Conservation (phyloP, 1,140 invertebrate genomes). For the Cecropterus lyciades region DNA sequence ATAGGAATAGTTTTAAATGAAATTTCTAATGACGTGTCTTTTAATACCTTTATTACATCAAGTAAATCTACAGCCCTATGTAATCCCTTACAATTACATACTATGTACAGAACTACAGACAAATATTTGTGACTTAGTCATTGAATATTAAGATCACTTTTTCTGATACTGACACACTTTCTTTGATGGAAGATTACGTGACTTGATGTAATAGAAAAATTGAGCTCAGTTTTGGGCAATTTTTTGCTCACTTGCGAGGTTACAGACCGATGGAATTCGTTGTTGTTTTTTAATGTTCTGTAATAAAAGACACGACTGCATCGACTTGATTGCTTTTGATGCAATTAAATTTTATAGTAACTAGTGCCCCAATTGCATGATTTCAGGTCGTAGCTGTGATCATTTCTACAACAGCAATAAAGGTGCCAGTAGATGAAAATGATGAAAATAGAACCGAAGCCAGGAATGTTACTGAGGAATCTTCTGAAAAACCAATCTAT, state of each 20-base stretch:
- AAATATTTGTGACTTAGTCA: slow-evolving; percentile 1
- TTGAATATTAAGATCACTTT: slow-evolving; percentile 40
- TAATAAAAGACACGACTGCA: slow-evolving; percentile 9
- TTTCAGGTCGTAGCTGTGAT: slow-evolving; percentile 54
- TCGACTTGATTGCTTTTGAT: slow-evolving; percentile 7
- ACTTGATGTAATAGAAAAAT: slow-evolving; percentile 59
- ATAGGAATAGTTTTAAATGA: no score
- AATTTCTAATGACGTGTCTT: no score
- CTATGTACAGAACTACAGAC: no score
- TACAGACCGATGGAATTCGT: slow-evolving; percentile 16
- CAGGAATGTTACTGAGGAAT: slow-evolving; percentile 24
- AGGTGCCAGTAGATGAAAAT: slow-evolving; percentile 57
- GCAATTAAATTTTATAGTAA: slow-evolving; percentile 5
- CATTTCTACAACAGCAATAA: slow-evolving; percentile 53
- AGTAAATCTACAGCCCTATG: no score
- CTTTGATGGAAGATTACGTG: slow-evolving; percentile 61
- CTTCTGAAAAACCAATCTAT: slow-evolving; percentile 50
- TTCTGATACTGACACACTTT: slow-evolving; percentile 67
- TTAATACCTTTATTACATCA: no score
- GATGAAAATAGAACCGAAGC: slow-evolving; percentile 45
- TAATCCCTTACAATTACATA: no score
- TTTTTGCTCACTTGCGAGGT: slow-evolving; percentile 26
- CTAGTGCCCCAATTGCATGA: slow-evolving; percentile 9
- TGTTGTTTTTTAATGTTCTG: slow-evolving; percentile 27
- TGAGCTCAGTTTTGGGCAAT: slow-evolving; percentile 24